Evolutionary conservation across 2,113 vertebrate genomes (phyloP).

Genomic region (Pygathrix nemaeus): DNA sequence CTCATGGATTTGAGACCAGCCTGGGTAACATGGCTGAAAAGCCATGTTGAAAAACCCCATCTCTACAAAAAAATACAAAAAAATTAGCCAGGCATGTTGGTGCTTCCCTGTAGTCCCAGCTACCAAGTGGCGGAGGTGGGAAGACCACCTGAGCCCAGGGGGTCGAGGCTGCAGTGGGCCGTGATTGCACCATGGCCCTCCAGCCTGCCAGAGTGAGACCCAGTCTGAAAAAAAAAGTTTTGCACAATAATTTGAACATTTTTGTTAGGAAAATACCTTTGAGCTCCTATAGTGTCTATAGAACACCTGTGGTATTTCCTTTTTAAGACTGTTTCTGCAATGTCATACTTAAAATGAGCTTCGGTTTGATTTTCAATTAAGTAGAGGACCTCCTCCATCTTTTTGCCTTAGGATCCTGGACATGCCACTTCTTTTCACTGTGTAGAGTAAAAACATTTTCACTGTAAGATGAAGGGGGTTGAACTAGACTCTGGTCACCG

Average conservation of each 20-base stretch:
- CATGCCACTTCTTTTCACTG: neutral
- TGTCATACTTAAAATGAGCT: neutral
- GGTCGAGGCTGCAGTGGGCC: too few relatives aligned
- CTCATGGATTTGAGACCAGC: too few relatives aligned
- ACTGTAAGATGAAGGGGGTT: neutral
- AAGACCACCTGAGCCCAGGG: too few relatives aligned
- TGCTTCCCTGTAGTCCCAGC: too few relatives aligned
- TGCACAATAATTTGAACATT: neutral
- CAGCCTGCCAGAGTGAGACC: too few relatives aligned
- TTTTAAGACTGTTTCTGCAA: rapidly evolving
- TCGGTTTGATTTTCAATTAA: neutral
- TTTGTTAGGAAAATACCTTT: neutral
- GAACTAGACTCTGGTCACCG: neutral
- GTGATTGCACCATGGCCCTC: too few relatives aligned
- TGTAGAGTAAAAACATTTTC: neutral
- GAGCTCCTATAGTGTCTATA: rapidly evolving
- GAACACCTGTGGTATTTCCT: rapidly evolving
- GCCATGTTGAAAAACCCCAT: too few relatives aligned
- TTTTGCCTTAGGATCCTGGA: neutral
- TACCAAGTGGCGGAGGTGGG: too few relatives aligned
- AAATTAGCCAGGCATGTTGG: too few relatives aligned
- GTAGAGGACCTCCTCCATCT: neutral
- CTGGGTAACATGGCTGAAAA: too few relatives aligned
- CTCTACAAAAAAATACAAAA: too few relatives aligned
- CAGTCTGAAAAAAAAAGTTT: neutral